Evolutionary conservation across 2,113 vertebrate species (phyloP).

Genomic region (Thalassarche chlororhynchos): DNA sequence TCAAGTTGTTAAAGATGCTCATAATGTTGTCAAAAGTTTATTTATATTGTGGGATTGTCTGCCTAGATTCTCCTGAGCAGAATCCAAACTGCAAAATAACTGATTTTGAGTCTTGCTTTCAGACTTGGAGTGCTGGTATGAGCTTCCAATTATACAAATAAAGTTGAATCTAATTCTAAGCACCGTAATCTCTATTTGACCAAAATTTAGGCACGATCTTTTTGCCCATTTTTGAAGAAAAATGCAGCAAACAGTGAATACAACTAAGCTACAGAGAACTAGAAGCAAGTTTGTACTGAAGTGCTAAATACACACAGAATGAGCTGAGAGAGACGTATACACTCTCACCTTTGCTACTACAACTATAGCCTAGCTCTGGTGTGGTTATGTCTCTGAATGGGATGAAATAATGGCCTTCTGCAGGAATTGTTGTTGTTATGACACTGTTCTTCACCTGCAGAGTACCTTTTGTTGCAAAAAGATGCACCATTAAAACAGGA

Average conservation of each 20-base stretch:
- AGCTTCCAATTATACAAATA: neutral
- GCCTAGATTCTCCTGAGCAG: neutral
- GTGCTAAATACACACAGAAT: neutral
- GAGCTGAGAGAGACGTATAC: rapidly evolving
- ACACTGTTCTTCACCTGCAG: neutral
- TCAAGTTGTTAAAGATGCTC: neutral
- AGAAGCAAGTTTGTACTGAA: neutral
- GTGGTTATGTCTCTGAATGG: neutral
- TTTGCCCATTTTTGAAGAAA: neutral
- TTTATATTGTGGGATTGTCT: neutral
- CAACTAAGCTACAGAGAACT: neutral
- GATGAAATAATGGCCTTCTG: neutral
- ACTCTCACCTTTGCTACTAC: neutral
- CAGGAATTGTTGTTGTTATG: neutral
- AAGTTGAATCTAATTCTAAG: neutral
- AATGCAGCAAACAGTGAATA: neutral
- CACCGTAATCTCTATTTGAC: neutral
- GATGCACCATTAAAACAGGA: neutral
- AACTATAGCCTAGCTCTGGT: neutral
- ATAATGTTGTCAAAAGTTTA: neutral
- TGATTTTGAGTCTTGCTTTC: neutral
- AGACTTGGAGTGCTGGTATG: neutral
- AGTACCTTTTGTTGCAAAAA: neutral
- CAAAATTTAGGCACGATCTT: neutral
- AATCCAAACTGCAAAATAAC: neutral